These are phyloP conservation scores for Arenaria interpres DNA, from an alignment of 2,113 vertebrate genomes.

Conservation along the genomic window DNA sequence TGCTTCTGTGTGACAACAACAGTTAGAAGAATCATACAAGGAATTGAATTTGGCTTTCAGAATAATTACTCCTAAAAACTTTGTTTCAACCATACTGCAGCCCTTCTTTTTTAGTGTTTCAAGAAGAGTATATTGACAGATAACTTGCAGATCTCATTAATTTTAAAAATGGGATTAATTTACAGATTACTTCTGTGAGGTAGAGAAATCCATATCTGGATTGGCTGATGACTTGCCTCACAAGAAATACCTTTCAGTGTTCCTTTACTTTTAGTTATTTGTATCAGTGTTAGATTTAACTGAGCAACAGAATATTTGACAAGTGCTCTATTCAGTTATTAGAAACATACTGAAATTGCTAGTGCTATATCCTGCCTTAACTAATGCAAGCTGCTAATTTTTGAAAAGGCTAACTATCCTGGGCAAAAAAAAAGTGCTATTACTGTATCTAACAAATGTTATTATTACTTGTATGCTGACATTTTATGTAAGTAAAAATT, in stretches of 20 bases:
- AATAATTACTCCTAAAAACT: not conserved
- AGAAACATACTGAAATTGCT: not conserved
- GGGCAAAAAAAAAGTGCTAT: not conserved
- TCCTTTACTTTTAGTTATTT: not conserved
- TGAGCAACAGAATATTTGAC: not conserved
- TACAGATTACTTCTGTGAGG: not conserved
- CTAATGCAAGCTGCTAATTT: not conserved
- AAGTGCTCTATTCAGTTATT: not conserved
- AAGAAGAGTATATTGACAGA: not conserved
- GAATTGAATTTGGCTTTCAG: not conserved
- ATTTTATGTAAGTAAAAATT: not conserved
- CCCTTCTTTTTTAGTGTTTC: not conserved
- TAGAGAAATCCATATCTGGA: not conserved
- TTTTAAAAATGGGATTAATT: not conserved
- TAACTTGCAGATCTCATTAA: not conserved
- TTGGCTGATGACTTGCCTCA: not conserved
- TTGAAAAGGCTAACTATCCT: not conserved
- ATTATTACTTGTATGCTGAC: not conserved
- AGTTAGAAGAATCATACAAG: not conserved
- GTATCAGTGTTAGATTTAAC: not conserved
- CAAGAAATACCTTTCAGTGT: not conserved
- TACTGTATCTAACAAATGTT: not conserved
- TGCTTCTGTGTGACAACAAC: not conserved
- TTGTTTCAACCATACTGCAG: not conserved
- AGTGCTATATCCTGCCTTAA: not conserved